Conservation (phyloP, 2,113 vertebrate genomes). For the Geococcyx californianus region DNA sequence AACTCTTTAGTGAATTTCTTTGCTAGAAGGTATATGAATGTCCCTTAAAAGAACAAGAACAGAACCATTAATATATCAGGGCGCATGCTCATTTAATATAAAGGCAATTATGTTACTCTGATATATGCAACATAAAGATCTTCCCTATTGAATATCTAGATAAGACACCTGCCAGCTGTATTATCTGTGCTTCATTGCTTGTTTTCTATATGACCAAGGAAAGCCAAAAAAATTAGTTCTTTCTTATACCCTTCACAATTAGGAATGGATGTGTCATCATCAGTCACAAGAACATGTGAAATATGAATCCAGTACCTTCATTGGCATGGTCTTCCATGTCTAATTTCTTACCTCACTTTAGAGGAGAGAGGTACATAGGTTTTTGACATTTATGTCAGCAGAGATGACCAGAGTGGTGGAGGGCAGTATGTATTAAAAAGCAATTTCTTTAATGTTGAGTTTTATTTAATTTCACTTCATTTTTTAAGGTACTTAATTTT, state of each 20-base stretch:
- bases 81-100: background rate
- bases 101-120: background rate
- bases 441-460: background rate
- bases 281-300: background rate
- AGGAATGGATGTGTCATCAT: background rate
- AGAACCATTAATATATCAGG: background rate
- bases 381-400: background rate
- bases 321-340: accelerated
- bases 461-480: background rate
- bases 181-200: background rate
- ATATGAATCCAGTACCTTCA: background rate
- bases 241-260: background rate
- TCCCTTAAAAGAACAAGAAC: background rate
- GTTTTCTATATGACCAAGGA: background rate
- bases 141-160: background rate
- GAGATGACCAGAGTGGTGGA: background rate
- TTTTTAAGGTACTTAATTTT: background rate
- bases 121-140: background rate
- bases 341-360: background rate
- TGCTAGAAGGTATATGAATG: background rate
- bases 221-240: background rate
- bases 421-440: background rate
- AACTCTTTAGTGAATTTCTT: background rate
- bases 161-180: background rate
- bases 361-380: background rate